phyloP scores from a whole-genome alignment of 1,140 invertebrate species.

The Lepidurus packardi region DNA sequence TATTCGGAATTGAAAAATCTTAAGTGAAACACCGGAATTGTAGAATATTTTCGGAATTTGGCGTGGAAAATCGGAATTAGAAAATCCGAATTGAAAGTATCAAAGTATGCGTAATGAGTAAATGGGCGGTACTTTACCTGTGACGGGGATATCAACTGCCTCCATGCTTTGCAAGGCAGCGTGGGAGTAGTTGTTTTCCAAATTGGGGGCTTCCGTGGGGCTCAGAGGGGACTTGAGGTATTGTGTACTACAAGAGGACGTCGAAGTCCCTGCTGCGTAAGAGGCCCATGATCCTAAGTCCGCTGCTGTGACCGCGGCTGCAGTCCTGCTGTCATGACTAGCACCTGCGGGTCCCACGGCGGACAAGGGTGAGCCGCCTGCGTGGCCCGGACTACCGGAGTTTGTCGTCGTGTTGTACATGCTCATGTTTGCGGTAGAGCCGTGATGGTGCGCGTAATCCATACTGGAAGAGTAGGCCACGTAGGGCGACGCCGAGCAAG shows the following conservation, averaged over 20 bases:
- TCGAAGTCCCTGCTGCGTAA: background rate
- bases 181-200: slow-evolving; percentile 12
- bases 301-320: background rate
- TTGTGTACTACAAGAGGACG: slow-evolving; percentile 29
- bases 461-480: slow-evolving; percentile 19
- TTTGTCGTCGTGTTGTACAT: slow-evolving; percentile 25
- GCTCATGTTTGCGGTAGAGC: background rate
- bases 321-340: slow-evolving; percentile 1
- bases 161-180: slow-evolving; percentile 31
- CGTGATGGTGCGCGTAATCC: slow-evolving; percentile 9
- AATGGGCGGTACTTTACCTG: background rate
- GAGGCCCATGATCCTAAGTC: background rate
- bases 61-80: no score
- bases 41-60: no score
- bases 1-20: no score
- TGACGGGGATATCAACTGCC: slow-evolving; percentile 28
- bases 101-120: background rate
- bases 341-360: slow-evolving; percentile 1
- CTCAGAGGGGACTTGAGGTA: slow-evolving; percentile 27
- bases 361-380: background rate
- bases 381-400: background rate
- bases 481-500: background rate
- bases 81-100: no score
- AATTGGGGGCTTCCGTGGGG: slow-evolving; percentile 13
- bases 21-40: no score